Conservation (phyloP, 2,113 vertebrate species). For the Phoxinus phoxinus region DNA sequence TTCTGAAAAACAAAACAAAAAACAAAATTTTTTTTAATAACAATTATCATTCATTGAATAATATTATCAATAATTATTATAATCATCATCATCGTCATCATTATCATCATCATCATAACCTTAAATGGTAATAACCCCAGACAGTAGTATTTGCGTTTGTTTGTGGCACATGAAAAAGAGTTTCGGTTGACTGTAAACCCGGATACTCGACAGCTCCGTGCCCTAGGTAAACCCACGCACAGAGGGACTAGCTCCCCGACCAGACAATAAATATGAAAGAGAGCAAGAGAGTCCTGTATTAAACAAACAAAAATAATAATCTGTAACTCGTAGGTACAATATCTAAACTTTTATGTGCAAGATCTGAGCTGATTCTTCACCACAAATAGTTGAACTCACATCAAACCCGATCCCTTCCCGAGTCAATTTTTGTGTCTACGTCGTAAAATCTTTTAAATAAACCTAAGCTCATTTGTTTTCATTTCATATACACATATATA, state of each 20-base stretch:
- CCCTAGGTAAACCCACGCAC: conserved; percentile 42
- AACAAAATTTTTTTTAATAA: conserved; percentile 61
- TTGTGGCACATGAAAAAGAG: conserved; percentile 64
- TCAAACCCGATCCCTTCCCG: conserved; percentile 59
- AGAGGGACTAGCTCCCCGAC: conserved; percentile 58
- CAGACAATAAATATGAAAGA: conserved; percentile 81
- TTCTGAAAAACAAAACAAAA: conserved; percentile 65
- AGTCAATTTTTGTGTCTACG: conserved; percentile 65
- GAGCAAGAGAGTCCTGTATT: conserved; percentile 72
- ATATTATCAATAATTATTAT: conserved; percentile 72
- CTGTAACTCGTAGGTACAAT: conserved; percentile 77
- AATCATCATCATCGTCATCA: conserved; percentile 60
- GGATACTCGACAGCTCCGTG: conserved; percentile 63
- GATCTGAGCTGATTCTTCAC: conserved; percentile 76
- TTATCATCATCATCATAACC: conserved; percentile 57
- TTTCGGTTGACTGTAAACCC: conserved; percentile 62
- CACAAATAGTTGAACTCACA: conserved; percentile 75
- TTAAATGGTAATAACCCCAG: conserved; percentile 71
- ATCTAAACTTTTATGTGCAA: conserved; percentile 85
- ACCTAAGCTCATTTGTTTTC: conserved; percentile 71
- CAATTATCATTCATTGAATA: conserved; percentile 73
- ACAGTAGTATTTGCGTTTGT: conserved; percentile 72
- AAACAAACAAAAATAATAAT: conserved; percentile 74
- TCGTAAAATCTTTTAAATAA: conserved; percentile 77
- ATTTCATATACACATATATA: conserved; percentile 80